A percentile compares a stretch with the other conserved stretches of the same genome.
phyloP scores from a whole-genome alignment of 1,140 invertebrate species.

The Drosophila serrata region DNA sequence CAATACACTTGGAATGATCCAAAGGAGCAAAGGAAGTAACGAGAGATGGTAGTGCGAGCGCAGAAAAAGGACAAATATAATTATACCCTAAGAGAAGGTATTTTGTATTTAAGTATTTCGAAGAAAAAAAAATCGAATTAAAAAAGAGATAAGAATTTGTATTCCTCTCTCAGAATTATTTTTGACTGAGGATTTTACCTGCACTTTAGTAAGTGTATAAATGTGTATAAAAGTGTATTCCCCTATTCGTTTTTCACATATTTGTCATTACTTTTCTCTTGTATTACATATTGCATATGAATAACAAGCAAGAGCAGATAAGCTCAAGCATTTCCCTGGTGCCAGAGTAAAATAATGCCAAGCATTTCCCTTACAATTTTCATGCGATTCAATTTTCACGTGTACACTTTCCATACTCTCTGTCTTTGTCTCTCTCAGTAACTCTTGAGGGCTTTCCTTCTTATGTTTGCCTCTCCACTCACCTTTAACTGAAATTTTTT shows the following conservation, averaged over 20 bases:
- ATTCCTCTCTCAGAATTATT: too few relatives aligned
- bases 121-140: too few relatives aligned
- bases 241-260: neutral
- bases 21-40: conserved; percentile 22
- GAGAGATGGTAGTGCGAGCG: neutral
- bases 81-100: conserved; percentile 18
- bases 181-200: too few relatives aligned
- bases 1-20: conserved; percentile 48
- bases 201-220: too few relatives aligned
- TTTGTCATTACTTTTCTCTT: conserved; percentile 27
- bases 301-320: conserved; percentile 33
- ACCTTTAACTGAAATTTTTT: conserved; percentile 25
- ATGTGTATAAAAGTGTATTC: too few relatives aligned
- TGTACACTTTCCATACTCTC: conserved; percentile 5
- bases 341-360: conserved; percentile 54
- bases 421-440: neutral
- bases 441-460: conserved; percentile 4
- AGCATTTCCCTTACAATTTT: conserved; percentile 63
- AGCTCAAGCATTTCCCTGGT: conserved; percentile 45
- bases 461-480: conserved; percentile 34
- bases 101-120: too few relatives aligned
- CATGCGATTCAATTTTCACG: conserved; percentile 70
- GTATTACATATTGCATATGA: conserved; percentile 51
- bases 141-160: too few relatives aligned
- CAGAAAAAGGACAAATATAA: conserved; percentile 20